These are phyloP conservation scores for Chaetodon trifascialis DNA, from an alignment of 2,113 vertebrate species.

Conservation along the genomic window DNA sequence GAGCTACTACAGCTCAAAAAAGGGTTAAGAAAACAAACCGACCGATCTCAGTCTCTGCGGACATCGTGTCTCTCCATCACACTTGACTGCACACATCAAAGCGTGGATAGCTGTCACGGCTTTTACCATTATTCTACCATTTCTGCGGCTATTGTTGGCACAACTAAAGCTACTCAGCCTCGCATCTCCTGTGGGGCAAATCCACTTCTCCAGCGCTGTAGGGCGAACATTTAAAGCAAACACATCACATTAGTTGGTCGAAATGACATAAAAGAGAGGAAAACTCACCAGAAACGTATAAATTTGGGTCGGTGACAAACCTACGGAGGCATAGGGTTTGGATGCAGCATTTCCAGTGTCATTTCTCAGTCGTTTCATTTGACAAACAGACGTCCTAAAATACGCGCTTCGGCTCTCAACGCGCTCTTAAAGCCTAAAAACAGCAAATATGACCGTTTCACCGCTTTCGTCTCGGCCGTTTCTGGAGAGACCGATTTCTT, in stretches of 20 bases:
- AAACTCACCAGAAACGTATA: slow-evolving; percentile 80
- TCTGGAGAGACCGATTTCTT: slow-evolving; percentile 26
- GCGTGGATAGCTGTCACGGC: slow-evolving; percentile 64
- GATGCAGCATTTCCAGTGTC: slow-evolving; percentile 80
- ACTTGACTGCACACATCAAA: slow-evolving; percentile 59
- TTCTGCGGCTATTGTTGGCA: slow-evolving; percentile 40
- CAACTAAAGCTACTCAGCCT: slow-evolving; percentile 6
- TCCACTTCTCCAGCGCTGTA: neutral
- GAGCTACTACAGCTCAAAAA: neutral
- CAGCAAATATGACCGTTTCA: neutral
- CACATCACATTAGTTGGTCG: neutral
- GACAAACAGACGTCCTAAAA: slow-evolving; percentile 19
- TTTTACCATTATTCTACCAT: slow-evolving; percentile 28
- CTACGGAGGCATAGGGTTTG: slow-evolving; percentile 84
- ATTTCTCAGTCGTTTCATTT: slow-evolving; percentile 75
- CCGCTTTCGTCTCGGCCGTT: neutral
- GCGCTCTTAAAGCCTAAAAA: slow-evolving; percentile 16
- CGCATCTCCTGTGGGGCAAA: neutral
- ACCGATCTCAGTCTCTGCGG: neutral
- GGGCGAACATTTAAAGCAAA: neutral
- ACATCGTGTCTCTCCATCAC: slow-evolving; percentile 54
- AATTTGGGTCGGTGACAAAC: slow-evolving; percentile 68
- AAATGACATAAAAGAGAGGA: neutral
- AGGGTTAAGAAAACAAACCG: neutral
- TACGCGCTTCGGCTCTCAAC: neutral